Percentiles rank a stretch among this genome's conserved stretches.
Evolutionary conservation across 2,113 vertebrate genomes (phyloP).

Genomic region (Connochaetes taurinus): DNA sequence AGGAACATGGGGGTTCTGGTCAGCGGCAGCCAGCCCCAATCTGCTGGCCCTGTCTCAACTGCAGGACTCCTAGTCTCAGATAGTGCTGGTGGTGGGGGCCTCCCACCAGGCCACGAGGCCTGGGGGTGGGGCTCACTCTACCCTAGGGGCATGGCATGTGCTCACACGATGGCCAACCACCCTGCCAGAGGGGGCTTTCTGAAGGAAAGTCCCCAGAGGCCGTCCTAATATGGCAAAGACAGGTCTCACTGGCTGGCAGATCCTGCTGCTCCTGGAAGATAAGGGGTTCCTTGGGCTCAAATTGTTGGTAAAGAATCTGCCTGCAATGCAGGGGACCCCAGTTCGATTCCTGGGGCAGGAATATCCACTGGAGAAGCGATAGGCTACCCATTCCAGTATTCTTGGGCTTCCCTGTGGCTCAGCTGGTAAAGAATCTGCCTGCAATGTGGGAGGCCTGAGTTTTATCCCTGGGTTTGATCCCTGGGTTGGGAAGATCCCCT

Average conservation of each 20-base stretch:
- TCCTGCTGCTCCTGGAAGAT: neutral
- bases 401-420: neutral
- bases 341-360: neutral
- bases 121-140: neutral
- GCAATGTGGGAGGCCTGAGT: neutral
- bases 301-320: accelerated
- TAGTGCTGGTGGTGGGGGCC: neutral
- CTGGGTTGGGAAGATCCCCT: neutral
- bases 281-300: neutral
- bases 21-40: no score
- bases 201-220: neutral
- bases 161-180: neutral
- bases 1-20: neutral
- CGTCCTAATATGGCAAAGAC: neutral
- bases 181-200: neutral
- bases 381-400: neutral
- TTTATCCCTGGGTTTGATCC: neutral
- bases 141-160: neutral
- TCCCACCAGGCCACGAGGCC: neutral
- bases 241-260: neutral
- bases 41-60: neutral
- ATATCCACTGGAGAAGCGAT: neutral
- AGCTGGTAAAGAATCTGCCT: neutral
- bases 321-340: neutral
- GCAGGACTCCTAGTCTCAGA: neutral